These are phyloP conservation scores for Protomyctophum bolini DNA, from an alignment of 2,113 vertebrate species.

Conservation along the genomic window DNA sequence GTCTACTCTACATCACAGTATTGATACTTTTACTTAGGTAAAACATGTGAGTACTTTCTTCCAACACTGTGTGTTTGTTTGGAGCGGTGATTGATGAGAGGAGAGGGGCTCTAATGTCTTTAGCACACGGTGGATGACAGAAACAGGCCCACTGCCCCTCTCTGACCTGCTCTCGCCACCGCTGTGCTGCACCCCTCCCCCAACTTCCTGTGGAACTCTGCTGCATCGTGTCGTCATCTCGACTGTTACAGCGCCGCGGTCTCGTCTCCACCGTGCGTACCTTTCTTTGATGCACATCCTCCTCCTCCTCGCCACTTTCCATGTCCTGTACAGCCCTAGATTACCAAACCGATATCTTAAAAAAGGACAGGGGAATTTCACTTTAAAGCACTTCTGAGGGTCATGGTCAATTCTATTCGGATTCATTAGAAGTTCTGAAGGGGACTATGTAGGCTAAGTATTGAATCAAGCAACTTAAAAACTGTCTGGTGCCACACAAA, in stretches of 20 bases:
- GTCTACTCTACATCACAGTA: no score
- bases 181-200: slow-evolving; percentile 18
- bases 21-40: no score
- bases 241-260: no score
- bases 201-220: slow-evolving; percentile 30
- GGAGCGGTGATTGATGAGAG: slow-evolving; percentile 39
- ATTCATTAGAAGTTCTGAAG: no score
- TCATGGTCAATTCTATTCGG: no score
- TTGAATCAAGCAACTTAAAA: no score
- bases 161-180: slow-evolving; percentile 15
- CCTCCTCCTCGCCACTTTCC: neutral
- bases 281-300: neutral
- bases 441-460: no score
- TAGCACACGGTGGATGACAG: slow-evolving; percentile 47
- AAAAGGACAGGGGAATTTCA: no score
- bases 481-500: no score
- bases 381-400: no score
- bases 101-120: slow-evolving; percentile 53
- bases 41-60: no score
- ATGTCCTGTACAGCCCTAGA: neutral
- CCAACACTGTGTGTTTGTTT: slow-evolving; percentile 9
- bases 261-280: neutral
- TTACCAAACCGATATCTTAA: no score
- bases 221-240: neutral
- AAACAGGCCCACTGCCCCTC: slow-evolving; percentile 44